Evolutionary conservation across 2,113 vertebrate species (phyloP).

Genomic region (Limnothrissa miodon): DNA sequence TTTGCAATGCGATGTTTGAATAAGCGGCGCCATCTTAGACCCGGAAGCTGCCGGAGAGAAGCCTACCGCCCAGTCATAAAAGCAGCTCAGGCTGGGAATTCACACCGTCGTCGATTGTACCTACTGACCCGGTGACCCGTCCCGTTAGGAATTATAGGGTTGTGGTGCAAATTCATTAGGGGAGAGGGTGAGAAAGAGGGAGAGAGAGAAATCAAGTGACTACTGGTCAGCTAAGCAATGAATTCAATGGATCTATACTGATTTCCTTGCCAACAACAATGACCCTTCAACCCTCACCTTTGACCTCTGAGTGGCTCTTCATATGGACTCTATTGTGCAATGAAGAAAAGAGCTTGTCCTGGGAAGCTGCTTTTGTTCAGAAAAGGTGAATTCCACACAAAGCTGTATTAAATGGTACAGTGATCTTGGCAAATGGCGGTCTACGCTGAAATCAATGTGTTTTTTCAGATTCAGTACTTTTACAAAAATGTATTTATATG

Average conservation of each 20-base stretch:
- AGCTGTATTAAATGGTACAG: neutral
- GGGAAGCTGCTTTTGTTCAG: neutral
- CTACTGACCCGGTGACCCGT: slow-evolving; percentile 16
- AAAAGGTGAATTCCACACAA: neutral
- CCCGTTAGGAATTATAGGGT: slow-evolving; percentile 38
- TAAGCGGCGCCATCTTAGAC: neutral
- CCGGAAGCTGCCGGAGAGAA: slow-evolving; percentile 13
- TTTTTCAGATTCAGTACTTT: neutral
- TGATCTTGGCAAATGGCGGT: neutral
- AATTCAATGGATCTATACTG: neutral
- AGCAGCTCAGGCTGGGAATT: neutral
- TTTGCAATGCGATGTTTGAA: neutral
- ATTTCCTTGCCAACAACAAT: slow-evolving; percentile 2
- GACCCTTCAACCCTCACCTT: slow-evolving; percentile 35
- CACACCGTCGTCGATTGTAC: neutral
- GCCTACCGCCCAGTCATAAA: slow-evolving; percentile 14
- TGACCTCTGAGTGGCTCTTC: slow-evolving; percentile 32
- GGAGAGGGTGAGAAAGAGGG: neutral
- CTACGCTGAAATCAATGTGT: neutral
- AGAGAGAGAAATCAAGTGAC: neutral
- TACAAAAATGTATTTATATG: neutral
- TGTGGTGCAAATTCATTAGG: slow-evolving; percentile 34
- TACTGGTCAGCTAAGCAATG: slow-evolving; percentile 1
- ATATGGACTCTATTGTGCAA: neutral
- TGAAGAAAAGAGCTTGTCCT: neutral